Evolutionary conservation across 2,113 vertebrate genomes (phyloP), one percentile per base, ranked within the genome.

Genomic region (Felis chaus): DNA sequence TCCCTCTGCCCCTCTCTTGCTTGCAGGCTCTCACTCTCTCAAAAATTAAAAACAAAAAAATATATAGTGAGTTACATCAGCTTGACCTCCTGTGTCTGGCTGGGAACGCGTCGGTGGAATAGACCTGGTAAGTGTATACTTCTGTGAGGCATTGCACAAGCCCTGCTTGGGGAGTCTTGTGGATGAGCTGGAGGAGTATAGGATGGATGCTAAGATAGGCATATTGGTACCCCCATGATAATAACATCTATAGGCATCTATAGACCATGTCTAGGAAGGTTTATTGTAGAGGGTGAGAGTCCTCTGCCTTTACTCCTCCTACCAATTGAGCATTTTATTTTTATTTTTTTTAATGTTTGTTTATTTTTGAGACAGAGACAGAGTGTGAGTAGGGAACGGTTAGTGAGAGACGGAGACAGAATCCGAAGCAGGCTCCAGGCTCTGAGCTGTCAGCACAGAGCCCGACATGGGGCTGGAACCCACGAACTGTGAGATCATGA

Each of bases 31-130:
- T 23, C 7, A 8, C 19, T 61, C 57, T 23, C 21, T 61, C 21
- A 61, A 61, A 61, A 23, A 61, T 23, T 61, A 3, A 61, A 23
- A 61, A 61, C 21, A 55, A 53, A 50, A 57, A 57, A 61, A 23
- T n/a, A 61, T 23, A 61, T 23, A 82, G 39, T 78, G 18, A 76
- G n/a, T 81, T 68, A 36, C 1, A 3, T 71, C 36, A 55, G 25
- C 27, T 45, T 39, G 5, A 57, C 10, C 55, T 96, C 23, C 23
- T n/a, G 65, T 82, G 21, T 84, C 78, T 73, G 61, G 21, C 84
- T 10, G 1, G 21, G 33, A 41, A 74, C 6, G 4, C 12, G 0
- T 81, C 31, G 3, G 7, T 19, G 15, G 19, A 9, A 16, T 36
- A 84, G 66, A 68, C 4, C n/a, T 13, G 65, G 57, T 33, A 76